Evolutionary conservation across 2,797 vertebrate genomes (phyloP), one percentile per base, ranked within the genome.

Genomic region (Hydrophis major): DNA sequence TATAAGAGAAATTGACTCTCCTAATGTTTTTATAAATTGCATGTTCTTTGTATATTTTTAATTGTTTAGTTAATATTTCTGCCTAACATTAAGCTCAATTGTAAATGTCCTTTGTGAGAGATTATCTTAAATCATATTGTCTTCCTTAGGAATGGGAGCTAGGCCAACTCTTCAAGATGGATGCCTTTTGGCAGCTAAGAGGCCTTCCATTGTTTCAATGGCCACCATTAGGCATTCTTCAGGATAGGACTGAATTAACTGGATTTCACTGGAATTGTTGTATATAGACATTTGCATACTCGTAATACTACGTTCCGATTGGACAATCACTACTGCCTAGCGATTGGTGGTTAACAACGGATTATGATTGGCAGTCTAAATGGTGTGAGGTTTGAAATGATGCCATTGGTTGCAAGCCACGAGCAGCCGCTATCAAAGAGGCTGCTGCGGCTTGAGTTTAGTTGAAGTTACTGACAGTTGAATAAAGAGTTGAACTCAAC

Each of bases 121-220:
- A 83, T 25, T 47, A 83, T 83, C 20, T 83, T 83, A 47, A 83
- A 83, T 83, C 4, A 42, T 20, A 11, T 47, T 83, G 8, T 47
- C 74, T 95, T 90, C 91, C 86, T 13, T 90, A 91, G 92, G 91
- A 96, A 63, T 59, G 56, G 91, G 56, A 94, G 86, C 27, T 61
- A 94, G 94, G 90, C 74, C 90, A 94, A 14, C 3, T 2, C 93
- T 86, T 83, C 92, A 96, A 95, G 90, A 22, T 59, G 93, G 92
- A 91, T 89, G 87, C 60, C 95, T 89, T 91, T 69, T 92, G 56
- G 69, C 37, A 59, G 42, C 90, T 92, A 95, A 93, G 92, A n/a
- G 18, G 86, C 14, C 93, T 96, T 94, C 95, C 37, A 56, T 88
- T 56, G 78, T 90, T 63, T 53, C 61, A 83, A 92, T 60, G 87